A percentile compares a stretch with the other conserved stretches of the same genome.
These are phyloP conservation scores for Misgurnus anguillicaudatus DNA, from an alignment of 2,113 vertebrate species.

Conservation along the genomic window DNA sequence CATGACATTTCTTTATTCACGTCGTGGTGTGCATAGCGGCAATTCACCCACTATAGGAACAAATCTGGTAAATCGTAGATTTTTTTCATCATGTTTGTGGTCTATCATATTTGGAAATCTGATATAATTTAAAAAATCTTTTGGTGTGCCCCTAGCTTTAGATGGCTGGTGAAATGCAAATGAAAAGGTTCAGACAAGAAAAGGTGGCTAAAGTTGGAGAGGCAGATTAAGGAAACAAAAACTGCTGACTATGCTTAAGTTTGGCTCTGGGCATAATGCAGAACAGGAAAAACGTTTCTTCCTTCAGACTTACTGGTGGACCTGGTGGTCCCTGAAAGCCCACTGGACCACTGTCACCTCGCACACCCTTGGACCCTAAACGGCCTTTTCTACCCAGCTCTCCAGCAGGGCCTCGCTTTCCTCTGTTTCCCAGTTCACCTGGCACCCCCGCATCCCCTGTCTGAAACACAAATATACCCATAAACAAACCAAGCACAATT, in stretches of 20 bases:
- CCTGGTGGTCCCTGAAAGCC: slow-evolving; percentile 72
- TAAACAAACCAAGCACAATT: background rate
- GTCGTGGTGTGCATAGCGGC: too few species aligned
- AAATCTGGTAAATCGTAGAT: too few species aligned
- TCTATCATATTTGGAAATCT: too few species aligned
- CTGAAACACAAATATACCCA: slow-evolving; percentile 61
- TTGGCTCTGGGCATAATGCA: background rate
- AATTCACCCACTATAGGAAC: too few species aligned
- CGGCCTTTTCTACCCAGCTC: slow-evolving; percentile 67
- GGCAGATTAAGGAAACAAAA: background rate
- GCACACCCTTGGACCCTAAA: slow-evolving; percentile 67
- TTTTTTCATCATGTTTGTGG: too few species aligned
- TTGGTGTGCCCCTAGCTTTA: background rate
- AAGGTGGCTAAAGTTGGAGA: background rate
- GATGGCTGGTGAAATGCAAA: slow-evolving; percentile 22
- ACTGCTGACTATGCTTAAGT: too few species aligned
- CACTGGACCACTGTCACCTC: slow-evolving; percentile 68
- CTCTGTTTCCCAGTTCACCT: slow-evolving; percentile 68
- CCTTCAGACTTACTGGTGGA: slow-evolving; percentile 65
- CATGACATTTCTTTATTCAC: too few species aligned
- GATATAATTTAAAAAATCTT: background rate
- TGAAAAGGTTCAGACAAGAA: background rate
- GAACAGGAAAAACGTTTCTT: too few species aligned
- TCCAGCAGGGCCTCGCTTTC: slow-evolving; percentile 71
- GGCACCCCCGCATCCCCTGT: slow-evolving; percentile 67